Base-by-base conservation (phyloP, 2,113 vertebrate genomes). In the Oncorhynchus kisutch region DNA sequence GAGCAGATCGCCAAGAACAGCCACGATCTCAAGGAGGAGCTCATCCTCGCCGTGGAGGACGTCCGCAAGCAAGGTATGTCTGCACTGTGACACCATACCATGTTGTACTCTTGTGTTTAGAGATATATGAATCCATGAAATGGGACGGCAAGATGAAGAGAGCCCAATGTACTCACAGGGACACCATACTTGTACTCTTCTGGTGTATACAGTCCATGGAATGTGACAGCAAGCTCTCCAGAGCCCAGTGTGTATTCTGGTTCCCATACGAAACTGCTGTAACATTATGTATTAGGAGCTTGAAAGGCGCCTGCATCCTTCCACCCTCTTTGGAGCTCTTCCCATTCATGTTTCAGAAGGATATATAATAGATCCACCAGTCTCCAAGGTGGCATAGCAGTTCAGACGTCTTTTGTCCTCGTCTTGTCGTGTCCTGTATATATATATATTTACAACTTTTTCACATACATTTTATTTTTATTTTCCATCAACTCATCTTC, bases 1-100 rank as follows among this genome's bases (percentile, higher is more conserved):
- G 97, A 99, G 67, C 97, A 99, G 84, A 99, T 99, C 0, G 97
- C 98, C 9, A 98, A 98, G 86, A 97, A 99, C 87, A 99, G 98
- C 88, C 97, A 98, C 80, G 97, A 99, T 79, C 94, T 99, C 27
- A 99, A 97, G 84, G 98, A 99, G 75, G 98, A 99, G 72, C 78
- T 99, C 81, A 95, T 98, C 20, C 94, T 95, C 39, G 97, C 98
- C 1, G 98, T 99, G 24, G 97, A 99, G 60, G 97, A 99, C 80
- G 98, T 99, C 2, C 94, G 97, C 11, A 99, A 98, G 73, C 98
- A 99, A 96, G 97, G 98, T 99, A 74, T 65, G 9, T 76, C 24
- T 6, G 48, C 1, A 8, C 5, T 1, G 14, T 6, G 27, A 34
- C 22, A 51, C 48, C 25, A 12, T 68, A 8, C 24, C 13, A 45